Conservation (phyloP, 2,888 invertebrate genomes). For the Aplocera efformata region DNA sequence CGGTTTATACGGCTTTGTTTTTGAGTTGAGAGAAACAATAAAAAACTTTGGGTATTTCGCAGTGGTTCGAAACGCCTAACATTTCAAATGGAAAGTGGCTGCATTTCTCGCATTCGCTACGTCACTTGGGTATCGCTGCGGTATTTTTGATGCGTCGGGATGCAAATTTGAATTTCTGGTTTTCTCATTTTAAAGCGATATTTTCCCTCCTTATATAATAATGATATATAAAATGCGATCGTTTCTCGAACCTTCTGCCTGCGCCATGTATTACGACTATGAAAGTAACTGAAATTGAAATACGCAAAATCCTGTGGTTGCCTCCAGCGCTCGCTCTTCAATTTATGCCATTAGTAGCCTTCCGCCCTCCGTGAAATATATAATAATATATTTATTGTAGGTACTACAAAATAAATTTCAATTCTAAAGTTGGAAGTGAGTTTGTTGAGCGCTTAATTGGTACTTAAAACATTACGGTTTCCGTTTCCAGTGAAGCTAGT, state of each 20-base stretch:
- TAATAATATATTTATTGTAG: constrained; percentile 44
- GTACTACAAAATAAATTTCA: constrained; percentile 41
- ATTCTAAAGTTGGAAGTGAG: constrained; percentile 46
- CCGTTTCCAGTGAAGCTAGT: constrained; percentile 23
- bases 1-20: background rate
- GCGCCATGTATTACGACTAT: constrained; percentile 36
- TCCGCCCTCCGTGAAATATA: constrained; percentile 54
- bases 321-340: constrained; percentile 62
- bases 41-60: constrained; percentile 5
- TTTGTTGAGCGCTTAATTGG: constrained; percentile 43
- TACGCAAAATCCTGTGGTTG: constrained; percentile 69
- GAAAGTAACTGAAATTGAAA: constrained; percentile 71
- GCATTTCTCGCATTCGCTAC: constrained; percentile 20
- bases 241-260: constrained; percentile 46
- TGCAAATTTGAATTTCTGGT: constrained; percentile 54
- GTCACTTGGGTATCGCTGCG: constrained; percentile 31
- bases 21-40: constrained; percentile 6
- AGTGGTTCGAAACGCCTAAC: constrained; percentile 17
- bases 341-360: constrained; percentile 71
- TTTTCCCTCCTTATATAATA: constrained; percentile 51
- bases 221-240: constrained; percentile 49
- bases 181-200: constrained; percentile 54
- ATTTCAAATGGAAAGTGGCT: constrained; percentile 22
- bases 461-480: constrained; percentile 28
- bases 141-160: constrained; percentile 43